These are phyloP conservation scores for Halcyon leucocephala DNA, from an alignment of 2,797 vertebrate genomes.

Conservation along the genomic window DNA sequence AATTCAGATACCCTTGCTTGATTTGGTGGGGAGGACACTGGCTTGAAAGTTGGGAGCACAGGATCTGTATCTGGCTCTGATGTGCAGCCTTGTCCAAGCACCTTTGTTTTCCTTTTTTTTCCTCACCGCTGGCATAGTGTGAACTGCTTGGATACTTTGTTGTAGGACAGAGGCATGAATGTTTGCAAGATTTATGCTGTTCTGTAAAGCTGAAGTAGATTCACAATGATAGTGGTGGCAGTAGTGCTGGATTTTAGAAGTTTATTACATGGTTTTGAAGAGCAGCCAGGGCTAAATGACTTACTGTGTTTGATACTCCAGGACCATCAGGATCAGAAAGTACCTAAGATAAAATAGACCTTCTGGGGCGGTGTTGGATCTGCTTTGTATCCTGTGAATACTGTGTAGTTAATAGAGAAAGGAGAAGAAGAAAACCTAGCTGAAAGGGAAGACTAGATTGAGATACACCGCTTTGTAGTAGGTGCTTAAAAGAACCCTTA, in stretches of 20 bases:
- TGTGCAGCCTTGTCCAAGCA: not conserved
- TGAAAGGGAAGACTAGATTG: not conserved
- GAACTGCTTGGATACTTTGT: not conserved
- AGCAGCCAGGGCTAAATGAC: not conserved
- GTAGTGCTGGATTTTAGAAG: not conserved
- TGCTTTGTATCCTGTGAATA: not conserved
- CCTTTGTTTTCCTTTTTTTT: not conserved
- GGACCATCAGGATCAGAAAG: not conserved
- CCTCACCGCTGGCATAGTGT: accelerated
- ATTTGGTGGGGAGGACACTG: not conserved
- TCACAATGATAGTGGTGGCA: not conserved
- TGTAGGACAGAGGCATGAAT: not conserved
- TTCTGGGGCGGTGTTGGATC: not conserved
- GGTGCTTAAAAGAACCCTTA: not conserved
- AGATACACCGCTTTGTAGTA: not conserved
- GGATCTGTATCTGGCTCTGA: not conserved
- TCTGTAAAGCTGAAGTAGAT: not conserved
- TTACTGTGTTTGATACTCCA: not conserved
- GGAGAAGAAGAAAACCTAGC: not conserved
- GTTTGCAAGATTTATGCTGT: not conserved
- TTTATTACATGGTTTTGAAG: not conserved
- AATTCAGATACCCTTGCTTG: not conserved
- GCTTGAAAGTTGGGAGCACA: not conserved
- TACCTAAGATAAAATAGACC: not conserved
- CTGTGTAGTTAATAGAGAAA: not conserved